Base-by-base conservation (phyloP, 2,797 vertebrate species). In the Mus spretus region DNA sequence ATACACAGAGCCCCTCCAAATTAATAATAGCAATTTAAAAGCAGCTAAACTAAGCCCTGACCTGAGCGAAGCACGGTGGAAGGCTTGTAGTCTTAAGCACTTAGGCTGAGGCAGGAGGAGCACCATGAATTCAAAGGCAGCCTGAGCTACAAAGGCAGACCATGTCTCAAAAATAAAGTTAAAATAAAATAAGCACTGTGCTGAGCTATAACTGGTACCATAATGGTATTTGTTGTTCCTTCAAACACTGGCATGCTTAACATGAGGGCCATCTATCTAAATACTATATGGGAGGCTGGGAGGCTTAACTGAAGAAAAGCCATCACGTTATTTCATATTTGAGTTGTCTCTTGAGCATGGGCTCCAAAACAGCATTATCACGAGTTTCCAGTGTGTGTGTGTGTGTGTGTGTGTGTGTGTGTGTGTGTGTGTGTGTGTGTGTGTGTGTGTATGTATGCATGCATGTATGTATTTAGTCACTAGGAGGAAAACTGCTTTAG, bases 401-500 rank as follows among this genome's bases (percentile, higher is more conserved):
- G 3, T 67, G 34, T 65, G 24, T 65, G 26, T 65, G 59, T 59
- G 57, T 59, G 57, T 59, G 20, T 63, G 61, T 28, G 3, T 28
- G 26, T 26, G 3, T 63, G 61, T 63, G 59, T 59, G 57, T 59
- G 57, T 59, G 20, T 72, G 15, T 7, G 17, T 37, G 37, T 75
- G 22, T 44, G 13, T 24, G 22, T 14, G 8, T 74, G 7, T 20
- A 37, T 10, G 12, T 0, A 70, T 72, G 34, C 17, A 72, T 20
- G 34, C 34, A 70, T 13, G 28, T 6, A 67, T 78, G 26, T 53
- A 28, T 53, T 79, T 17, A 44, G 44, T 86, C 57, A 95, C 75
- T 63, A 97, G 77, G 84, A 96, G 93, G 83, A 96, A 96, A 97
- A 97, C n/a, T 94, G 78, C 94, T 91, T 96, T 93, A 67, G 83